These are phyloP conservation scores for Samia ricini DNA, from an alignment of 1,140 invertebrate species.

Conservation along the genomic window DNA sequence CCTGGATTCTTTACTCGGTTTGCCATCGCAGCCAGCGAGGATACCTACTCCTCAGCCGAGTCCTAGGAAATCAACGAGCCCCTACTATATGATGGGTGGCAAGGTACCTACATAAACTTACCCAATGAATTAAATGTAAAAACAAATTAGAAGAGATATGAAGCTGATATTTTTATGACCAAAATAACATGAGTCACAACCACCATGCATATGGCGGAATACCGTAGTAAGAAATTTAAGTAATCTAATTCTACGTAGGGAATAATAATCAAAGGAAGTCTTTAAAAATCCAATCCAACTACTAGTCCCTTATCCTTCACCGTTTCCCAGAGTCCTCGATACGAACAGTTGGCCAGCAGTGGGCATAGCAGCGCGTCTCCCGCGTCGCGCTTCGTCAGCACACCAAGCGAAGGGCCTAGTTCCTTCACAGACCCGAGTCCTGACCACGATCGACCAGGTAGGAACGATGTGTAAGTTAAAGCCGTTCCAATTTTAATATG, in stretches of 20 bases:
- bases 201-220: too few species aligned
- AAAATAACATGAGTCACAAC: too few species aligned
- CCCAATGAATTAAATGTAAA: too few species aligned
- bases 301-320: neutral
- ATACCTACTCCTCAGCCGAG: conserved; percentile 80
- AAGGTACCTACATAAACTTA: conserved; percentile 78
- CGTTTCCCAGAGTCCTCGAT: conserved; percentile 62
- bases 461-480: conserved; percentile 77
- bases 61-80: conserved; percentile 81
- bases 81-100: conserved; percentile 81
- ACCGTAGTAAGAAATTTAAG: too few species aligned
- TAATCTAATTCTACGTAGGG: too few species aligned
- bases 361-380: conserved; percentile 68
- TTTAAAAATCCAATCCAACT: neutral
- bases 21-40: conserved; percentile 85
- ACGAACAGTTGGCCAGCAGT: conserved; percentile 71
- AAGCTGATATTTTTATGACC: too few species aligned
- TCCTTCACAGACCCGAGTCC: conserved; percentile 67
- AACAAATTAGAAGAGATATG: too few species aligned
- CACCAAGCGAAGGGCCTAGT: conserved; percentile 59
- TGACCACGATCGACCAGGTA: conserved; percentile 74
- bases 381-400: conserved; percentile 55
- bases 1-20: conserved; percentile 91
- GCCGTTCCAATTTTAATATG: conserved; percentile 76
- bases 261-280: too few species aligned